phyloP scores from a whole-genome alignment of 2,797 vertebrate species.

The Channallabes apus region DNA sequence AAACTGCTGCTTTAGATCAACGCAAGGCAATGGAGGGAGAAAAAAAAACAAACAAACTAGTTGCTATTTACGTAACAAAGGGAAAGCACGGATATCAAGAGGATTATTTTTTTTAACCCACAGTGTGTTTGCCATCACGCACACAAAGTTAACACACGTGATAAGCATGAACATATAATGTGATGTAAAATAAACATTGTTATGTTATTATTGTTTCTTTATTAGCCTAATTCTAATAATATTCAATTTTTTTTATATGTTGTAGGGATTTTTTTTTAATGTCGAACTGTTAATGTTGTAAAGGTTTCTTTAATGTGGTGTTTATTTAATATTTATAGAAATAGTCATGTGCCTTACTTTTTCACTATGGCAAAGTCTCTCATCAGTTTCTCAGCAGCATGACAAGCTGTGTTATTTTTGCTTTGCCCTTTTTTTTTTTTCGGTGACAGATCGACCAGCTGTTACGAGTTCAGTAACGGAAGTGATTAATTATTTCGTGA shows the following conservation, averaged over 20 bases:
- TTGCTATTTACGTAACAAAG: not conserved
- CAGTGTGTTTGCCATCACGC: not conserved
- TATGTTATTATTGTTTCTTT: not conserved
- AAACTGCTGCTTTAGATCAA: constrained; percentile 15
- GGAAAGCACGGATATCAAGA: not conserved
- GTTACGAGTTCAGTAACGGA: not conserved
- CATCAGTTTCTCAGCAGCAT: no score
- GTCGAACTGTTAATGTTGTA: not conserved
- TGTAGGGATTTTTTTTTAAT: no score
- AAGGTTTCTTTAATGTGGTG: not conserved
- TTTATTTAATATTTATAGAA: not conserved
- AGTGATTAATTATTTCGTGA: not conserved
- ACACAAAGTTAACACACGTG: not conserved
- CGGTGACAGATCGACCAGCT: not conserved
- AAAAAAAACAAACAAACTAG: not conserved
- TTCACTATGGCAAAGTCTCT: not conserved
- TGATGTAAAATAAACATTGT: not conserved
- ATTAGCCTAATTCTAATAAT: not conserved
- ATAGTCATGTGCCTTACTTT: not conserved
- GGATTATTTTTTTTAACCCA: not conserved
- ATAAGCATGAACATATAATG: not conserved
- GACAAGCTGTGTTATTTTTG: not conserved
- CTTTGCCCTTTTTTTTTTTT: not conserved
- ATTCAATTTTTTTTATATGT: no score
- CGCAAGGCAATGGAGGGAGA: not conserved